Conservation (phyloP, 2,113 vertebrate genomes). For the Chrysochloris asiatica region DNA sequence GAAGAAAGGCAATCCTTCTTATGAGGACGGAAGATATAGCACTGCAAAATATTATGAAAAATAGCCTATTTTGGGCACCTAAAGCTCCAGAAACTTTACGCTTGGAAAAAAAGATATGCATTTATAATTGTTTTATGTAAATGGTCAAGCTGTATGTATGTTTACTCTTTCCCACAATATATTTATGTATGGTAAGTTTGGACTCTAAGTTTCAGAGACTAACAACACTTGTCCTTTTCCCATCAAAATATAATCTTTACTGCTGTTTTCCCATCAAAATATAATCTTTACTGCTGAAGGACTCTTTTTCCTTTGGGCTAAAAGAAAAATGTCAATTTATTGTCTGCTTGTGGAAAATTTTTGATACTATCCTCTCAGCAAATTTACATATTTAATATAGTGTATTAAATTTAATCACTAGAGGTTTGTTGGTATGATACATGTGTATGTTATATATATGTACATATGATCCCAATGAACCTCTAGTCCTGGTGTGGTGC, state of each 20-base stretch:
- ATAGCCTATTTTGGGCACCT: constrained; percentile 58
- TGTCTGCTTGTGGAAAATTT: not conserved
- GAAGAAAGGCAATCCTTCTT: constrained; percentile 78
- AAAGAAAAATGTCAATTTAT: not conserved
- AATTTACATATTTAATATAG: constrained; percentile 20
- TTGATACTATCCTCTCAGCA: not conserved
- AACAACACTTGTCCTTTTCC: not conserved
- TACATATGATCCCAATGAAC: no score
- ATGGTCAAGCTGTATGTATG: not conserved
- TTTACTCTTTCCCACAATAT: not conserved
- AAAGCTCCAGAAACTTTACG: constrained; percentile 15
- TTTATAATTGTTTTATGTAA: constrained; percentile 25
- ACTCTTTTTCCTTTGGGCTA: not conserved
- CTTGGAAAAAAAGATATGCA: constrained; percentile 4
- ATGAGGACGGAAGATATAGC: constrained; percentile 72
- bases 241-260: not conserved
- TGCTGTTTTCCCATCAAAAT: not conserved
- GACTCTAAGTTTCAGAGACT: not conserved
- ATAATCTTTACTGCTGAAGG: not conserved
- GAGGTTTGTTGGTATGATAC: not conserved
- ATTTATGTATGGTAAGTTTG: not conserved
- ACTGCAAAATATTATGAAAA: constrained; percentile 71
- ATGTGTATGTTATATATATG: not conserved
- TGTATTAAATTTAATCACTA: constrained; percentile 26
- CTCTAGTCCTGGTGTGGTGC: no score